These are phyloP conservation scores for Loris lydekkerianus DNA, from an alignment of 2,797 vertebrate genomes.

Conservation along the genomic window DNA sequence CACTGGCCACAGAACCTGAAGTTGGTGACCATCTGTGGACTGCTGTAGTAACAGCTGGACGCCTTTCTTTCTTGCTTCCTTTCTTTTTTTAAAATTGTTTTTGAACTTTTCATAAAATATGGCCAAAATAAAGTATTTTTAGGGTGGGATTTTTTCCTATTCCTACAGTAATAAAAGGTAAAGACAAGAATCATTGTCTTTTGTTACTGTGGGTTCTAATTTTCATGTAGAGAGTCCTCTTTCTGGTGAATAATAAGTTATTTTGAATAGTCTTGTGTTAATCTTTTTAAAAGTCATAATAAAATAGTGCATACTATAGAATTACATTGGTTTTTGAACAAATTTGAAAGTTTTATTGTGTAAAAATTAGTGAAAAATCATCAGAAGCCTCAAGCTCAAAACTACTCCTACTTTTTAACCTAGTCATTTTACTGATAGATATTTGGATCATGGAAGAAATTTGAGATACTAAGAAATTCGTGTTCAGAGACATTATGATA, in stretches of 20 bases:
- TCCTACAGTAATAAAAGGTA: too few species aligned
- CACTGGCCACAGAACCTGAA: conserved; percentile 22
- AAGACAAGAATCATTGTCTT: background rate
- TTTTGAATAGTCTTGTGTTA: background rate
- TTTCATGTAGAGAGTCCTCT: background rate
- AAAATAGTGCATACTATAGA: background rate
- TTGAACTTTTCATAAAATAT: conserved; percentile 42
- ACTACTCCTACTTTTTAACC: background rate
- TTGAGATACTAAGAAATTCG: conserved; percentile 11
- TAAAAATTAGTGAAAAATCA: conserved; percentile 23
- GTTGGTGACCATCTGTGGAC: background rate
- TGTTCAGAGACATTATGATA: conserved; percentile 3
- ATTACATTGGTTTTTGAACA: conserved; percentile 40
- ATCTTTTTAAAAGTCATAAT: conserved; percentile 30
- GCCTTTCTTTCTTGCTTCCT: background rate
- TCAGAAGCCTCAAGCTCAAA: background rate
- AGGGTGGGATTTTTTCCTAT: background rate
- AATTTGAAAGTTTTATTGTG: background rate
- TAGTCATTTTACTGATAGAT: conserved; percentile 5
- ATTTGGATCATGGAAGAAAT: conserved; percentile 13
- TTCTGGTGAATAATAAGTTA: background rate
- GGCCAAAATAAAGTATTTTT: conserved; percentile 17
- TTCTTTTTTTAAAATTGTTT: background rate
- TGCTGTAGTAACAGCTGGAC: background rate
- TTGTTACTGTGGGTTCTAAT: background rate